Percentiles rank a stretch among this genome's conserved stretches.
Conservation (phyloP, 2,113 vertebrate species). For the Nyctibius bracteatus region DNA sequence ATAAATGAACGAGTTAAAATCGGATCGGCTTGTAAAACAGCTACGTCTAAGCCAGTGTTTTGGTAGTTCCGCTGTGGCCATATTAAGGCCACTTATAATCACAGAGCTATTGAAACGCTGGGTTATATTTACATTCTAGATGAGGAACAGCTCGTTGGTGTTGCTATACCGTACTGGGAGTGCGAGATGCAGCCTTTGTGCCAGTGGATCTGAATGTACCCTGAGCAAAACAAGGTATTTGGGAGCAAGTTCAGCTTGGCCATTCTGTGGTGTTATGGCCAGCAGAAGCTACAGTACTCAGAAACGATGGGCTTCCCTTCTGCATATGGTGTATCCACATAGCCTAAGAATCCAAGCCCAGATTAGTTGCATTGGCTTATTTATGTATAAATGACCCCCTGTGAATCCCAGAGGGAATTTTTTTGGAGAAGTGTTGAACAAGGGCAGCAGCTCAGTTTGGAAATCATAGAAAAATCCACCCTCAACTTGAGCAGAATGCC, state of each 20-base stretch:
- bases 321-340: neutral
- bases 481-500: neutral
- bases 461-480: neutral
- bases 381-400: neutral
- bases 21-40: neutral
- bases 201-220: neutral
- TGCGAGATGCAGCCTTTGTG: neutral
- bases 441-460: neutral
- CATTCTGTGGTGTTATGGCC: accelerated
- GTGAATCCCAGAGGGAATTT: neutral
- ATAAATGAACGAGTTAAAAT: conserved; percentile 29
- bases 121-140: neutral
- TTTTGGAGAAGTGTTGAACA: neutral
- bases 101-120: neutral
- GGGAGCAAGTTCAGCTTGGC: neutral
- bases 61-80: neutral
- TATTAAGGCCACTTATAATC: conserved; percentile 3
- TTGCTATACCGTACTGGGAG: neutral
- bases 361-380: neutral
- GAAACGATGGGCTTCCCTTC: neutral
- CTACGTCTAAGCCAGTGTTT: neutral
- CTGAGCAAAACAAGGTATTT: neutral
- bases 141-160: neutral
- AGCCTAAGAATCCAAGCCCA: neutral
- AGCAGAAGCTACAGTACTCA: neutral